Conservation (phyloP, 2,888 invertebrate species). For the Leptinotarsa haldemani region DNA sequence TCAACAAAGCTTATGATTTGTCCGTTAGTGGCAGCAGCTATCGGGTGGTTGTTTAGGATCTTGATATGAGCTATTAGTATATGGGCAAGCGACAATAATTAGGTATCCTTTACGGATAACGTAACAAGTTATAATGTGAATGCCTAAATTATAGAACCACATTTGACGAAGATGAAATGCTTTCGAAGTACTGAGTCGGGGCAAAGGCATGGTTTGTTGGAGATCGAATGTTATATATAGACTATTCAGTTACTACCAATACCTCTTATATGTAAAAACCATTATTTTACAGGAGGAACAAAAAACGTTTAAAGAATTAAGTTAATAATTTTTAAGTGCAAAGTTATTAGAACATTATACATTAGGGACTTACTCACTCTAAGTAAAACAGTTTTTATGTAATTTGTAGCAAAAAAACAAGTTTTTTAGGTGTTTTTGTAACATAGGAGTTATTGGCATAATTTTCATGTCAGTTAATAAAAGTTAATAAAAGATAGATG, state of each 20-base stretch:
- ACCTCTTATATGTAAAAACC: not conserved
- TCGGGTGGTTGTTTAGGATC: no score
- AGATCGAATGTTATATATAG: no score
- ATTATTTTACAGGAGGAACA: not conserved
- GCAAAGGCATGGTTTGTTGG: no score
- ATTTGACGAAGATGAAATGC: no score
- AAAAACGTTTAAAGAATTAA: not conserved
- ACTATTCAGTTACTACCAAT: conserved; percentile 1
- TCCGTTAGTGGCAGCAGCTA: no score
- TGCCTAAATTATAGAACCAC: no score
- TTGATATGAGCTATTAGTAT: no score
- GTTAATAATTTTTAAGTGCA: not conserved
- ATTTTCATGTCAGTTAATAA: not conserved
- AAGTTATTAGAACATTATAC: not conserved
- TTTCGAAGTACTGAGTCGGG: no score
- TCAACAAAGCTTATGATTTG: no score
- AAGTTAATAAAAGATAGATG: not conserved
- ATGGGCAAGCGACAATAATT: no score
- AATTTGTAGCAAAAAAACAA: not conserved
- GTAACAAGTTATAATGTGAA: no score
- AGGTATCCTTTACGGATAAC: no score
- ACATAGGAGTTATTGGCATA: not conserved
- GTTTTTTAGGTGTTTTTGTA: not conserved
- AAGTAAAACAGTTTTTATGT: not conserved
- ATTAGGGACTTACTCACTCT: not conserved